These are phyloP conservation scores for Sminthopsis crassicaudata DNA, from an alignment of 2,113 vertebrate species.

Conservation along the genomic window DNA sequence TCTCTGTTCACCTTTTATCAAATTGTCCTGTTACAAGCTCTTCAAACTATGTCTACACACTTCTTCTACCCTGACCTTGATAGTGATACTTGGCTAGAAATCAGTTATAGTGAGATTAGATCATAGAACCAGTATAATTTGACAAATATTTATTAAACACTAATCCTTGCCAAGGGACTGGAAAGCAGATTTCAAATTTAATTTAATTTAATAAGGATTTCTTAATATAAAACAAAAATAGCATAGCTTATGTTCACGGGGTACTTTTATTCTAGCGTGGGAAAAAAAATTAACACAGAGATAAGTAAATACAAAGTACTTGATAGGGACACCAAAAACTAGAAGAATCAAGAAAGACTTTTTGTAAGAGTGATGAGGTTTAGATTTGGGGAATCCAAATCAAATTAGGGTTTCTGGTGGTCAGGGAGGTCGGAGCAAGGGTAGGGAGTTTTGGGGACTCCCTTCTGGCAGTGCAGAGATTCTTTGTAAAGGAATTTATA, in stretches of 20 bases:
- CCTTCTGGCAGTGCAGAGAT: too few relatives aligned
- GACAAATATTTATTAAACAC: background rate
- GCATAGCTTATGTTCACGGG: background rate
- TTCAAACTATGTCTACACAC: background rate
- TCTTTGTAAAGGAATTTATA: too few relatives aligned
- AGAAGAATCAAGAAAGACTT: background rate
- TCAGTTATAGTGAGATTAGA: background rate
- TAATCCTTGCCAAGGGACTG: background rate
- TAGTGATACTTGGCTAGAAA: background rate
- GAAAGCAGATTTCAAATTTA: background rate
- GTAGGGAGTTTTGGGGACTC: too few relatives aligned
- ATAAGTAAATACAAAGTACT: background rate
- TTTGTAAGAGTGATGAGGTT: too few relatives aligned
- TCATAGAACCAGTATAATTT: background rate
- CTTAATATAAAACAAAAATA: background rate
- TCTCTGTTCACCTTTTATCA: background rate
- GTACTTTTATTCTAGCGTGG: background rate
- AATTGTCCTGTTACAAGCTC: background rate
- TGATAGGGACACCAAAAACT: background rate
- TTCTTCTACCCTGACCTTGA: background rate
- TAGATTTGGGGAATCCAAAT: too few relatives aligned
- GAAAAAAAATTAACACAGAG: background rate
- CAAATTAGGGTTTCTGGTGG: too few relatives aligned
- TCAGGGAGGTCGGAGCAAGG: too few relatives aligned
- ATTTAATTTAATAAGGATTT: background rate